Evolutionary conservation across 2,113 vertebrate species (phyloP).

Genomic region (Antechinus stuartii): DNA sequence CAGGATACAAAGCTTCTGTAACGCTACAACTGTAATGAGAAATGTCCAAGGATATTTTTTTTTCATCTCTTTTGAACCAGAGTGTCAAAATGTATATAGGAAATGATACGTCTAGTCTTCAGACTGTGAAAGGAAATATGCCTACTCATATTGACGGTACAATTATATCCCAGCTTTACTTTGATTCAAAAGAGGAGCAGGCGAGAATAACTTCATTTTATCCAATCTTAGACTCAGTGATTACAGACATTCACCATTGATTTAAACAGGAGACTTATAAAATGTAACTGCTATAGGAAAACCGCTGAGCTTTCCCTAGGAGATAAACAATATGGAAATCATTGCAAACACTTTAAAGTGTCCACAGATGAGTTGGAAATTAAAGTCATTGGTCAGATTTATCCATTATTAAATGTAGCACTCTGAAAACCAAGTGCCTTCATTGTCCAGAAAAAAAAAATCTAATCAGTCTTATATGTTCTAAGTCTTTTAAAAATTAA

Average conservation of each 20-base stretch:
- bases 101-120: not conserved
- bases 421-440: not conserved
- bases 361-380: not conserved
- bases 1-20: not conserved
- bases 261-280: not conserved
- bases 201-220: not conserved
- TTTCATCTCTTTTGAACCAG: not conserved
- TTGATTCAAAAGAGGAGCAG: not conserved
- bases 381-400: not conserved
- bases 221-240: not conserved
- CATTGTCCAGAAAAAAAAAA: not conserved
- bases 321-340: not conserved
- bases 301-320: not conserved
- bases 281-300: not conserved
- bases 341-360: not conserved
- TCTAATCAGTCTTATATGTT: not conserved
- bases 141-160: not conserved
- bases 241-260: not conserved
- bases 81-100: not conserved
- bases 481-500: not conserved
- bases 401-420: not conserved
- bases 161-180: not conserved
- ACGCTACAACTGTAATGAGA: not conserved
- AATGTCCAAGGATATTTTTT: not conserved
- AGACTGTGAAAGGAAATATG: not conserved